phyloP scores from a whole-genome alignment of 2,797 vertebrate species.

The Leucoraja ocellata region DNA sequence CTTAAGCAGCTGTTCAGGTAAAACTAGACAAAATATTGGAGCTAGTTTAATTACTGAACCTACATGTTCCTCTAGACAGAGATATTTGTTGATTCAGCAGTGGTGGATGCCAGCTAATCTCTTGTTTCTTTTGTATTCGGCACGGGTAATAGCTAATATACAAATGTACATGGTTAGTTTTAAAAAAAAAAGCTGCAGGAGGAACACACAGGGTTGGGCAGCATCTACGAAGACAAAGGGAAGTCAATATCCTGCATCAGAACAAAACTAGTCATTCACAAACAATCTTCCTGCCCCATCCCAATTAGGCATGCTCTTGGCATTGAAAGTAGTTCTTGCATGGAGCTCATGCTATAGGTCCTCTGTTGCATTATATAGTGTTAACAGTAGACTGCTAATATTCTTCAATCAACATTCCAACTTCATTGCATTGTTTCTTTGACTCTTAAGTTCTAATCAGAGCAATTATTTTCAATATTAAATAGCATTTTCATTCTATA shows the following conservation, averaged over 20 bases:
- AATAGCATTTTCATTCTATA: too few species aligned
- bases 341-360: not conserved
- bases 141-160: not conserved
- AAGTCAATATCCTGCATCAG: too few species aligned
- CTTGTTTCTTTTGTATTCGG: not conserved
- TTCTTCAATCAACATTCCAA: not conserved
- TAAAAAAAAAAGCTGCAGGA: not conserved
- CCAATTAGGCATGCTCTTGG: not conserved
- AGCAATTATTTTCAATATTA: not conserved
- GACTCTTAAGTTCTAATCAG: not conserved
- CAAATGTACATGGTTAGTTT: not conserved
- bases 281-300: not conserved
- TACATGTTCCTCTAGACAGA: not conserved
- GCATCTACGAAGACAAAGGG: too few species aligned
- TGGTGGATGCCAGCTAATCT: not conserved
- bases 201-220: too few species aligned
- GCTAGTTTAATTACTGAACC: not conserved
- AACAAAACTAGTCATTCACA: not conserved
- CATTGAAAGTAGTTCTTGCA: too few species aligned
- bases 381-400: not conserved
- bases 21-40: not conserved
- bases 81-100: not conserved
- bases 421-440: not conserved
- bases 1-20: not conserved
- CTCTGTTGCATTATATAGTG: not conserved